A percentile compares a stretch with the other conserved stretches of the same genome.
These are phyloP conservation scores for Dicaeum eximium DNA, from an alignment of 2,113 vertebrate species.

Conservation along the genomic window DNA sequence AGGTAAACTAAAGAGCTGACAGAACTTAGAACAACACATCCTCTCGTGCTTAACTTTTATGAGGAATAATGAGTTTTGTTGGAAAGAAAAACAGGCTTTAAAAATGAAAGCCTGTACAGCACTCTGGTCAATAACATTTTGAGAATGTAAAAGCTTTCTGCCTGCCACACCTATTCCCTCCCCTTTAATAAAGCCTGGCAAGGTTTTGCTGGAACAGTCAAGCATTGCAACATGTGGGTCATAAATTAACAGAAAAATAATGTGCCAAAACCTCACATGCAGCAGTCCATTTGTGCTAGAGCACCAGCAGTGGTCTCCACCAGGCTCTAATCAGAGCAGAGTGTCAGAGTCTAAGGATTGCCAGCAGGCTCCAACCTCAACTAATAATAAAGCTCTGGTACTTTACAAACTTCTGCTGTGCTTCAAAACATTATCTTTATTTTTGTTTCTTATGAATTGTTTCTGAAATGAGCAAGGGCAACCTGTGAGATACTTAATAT, in stretches of 20 bases:
- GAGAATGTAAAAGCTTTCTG: background rate
- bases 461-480: background rate
- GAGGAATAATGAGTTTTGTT: background rate
- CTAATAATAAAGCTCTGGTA: background rate
- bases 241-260: background rate
- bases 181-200: background rate
- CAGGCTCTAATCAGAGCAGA: background rate
- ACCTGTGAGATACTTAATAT: background rate
- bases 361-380: background rate
- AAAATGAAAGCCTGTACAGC: background rate
- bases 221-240: background rate
- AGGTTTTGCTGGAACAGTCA: background rate
- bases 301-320: background rate
- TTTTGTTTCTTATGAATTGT: background rate
- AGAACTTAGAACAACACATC: background rate
- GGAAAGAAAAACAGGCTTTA: background rate
- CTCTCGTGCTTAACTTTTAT: background rate
- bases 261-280: background rate
- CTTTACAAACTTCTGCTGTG: background rate
- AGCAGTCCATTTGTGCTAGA: background rate
- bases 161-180: conserved; percentile 10
- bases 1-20: background rate
- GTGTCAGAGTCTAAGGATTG: background rate
- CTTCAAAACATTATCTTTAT: background rate
- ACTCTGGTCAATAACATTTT: background rate